Conservation (phyloP, 2,113 vertebrate species). For the Todiramphus saurophagus region DNA sequence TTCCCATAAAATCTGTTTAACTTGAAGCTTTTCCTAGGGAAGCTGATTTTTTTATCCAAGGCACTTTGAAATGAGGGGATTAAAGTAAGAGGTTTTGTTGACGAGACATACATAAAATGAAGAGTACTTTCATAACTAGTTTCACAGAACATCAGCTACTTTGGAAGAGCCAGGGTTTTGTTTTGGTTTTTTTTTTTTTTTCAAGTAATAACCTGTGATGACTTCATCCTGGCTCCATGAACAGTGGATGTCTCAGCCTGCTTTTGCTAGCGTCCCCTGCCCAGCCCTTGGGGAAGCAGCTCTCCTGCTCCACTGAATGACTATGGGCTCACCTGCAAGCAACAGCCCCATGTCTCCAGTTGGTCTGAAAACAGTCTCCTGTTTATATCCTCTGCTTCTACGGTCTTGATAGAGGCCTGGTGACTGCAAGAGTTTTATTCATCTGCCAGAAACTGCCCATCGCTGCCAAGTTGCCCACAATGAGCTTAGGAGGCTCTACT, state of each 20-base stretch:
- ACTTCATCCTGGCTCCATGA: not conserved
- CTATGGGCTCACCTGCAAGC: rapidly evolving
- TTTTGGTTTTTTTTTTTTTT: not conserved
- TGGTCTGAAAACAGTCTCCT: not conserved
- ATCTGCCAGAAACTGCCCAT: not conserved
- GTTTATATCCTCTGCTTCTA: not conserved
- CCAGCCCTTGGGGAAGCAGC: not conserved
- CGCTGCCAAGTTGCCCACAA: not conserved
- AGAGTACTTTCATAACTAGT: not conserved
- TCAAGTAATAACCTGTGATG: not conserved
- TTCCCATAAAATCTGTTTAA: not conserved
- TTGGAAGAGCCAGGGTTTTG: not conserved
- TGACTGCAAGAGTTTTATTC: not conserved
- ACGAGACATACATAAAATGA: not conserved
- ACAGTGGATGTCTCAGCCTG: not conserved
- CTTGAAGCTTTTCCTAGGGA: not conserved
- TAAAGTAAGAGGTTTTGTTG: not conserved
- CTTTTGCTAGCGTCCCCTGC: not conserved
- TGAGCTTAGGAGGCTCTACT: not conserved
- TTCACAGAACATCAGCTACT: not conserved
- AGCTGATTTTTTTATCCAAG: not conserved
- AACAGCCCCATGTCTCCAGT: not conserved
- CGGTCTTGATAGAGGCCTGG: not conserved
- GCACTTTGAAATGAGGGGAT: not conserved
- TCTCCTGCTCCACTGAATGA: rapidly evolving